Evolutionary conservation across 1,140 invertebrate species (phyloP), one percentile per base, ranked within the genome.

Genomic region (Dendrolimus kikuchii): DNA sequence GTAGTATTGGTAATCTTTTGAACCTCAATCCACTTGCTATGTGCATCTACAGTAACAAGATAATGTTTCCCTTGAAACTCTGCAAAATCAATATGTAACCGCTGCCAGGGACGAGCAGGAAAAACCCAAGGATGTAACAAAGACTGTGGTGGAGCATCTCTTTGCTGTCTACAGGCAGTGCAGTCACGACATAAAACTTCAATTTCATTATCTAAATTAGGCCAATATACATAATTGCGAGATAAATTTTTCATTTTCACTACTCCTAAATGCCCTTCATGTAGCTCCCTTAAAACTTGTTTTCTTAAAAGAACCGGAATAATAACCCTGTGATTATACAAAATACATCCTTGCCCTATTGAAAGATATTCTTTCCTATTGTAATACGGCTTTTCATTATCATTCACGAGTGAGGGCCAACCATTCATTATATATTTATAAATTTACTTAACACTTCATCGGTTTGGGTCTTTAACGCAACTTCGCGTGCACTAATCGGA

Each of bases 181-280:
- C 23, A 23, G 23, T 23, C 23, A 23, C 23, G 23, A 23, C 23
- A 23, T 23, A 23, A 23, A 23, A 23, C 23, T 23, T 23, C 23
- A 23, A 23, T 23, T 23, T 23, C 3, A 23, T 23, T 23, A 23
- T 23, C 23, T 23, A 23, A 23, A 1, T 23, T 2, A 3, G 23
- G 23, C 45, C 45, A 46, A 7, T 10, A 46, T n/a, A 46, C 10
- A 10, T 46, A 46, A 10, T 46, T 46, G 8, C 45, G 45, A 23
- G 7, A n/a, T 46, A 46, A 46, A 2, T 23, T 7, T 46, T 46
- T 46, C 47, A 49, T 49, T 40, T 49, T 49, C 2, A 36, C 37
- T 6, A 49, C 38, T 5, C 47, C 46, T 38, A 38, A 38, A 36
- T 49, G 47, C 9, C 47, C 47, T 40, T 49, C 47, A 49, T 49